phyloP scores from a whole-genome alignment of 2,113 vertebrate genomes.

The Telmatochromis bifrenatus region DNA sequence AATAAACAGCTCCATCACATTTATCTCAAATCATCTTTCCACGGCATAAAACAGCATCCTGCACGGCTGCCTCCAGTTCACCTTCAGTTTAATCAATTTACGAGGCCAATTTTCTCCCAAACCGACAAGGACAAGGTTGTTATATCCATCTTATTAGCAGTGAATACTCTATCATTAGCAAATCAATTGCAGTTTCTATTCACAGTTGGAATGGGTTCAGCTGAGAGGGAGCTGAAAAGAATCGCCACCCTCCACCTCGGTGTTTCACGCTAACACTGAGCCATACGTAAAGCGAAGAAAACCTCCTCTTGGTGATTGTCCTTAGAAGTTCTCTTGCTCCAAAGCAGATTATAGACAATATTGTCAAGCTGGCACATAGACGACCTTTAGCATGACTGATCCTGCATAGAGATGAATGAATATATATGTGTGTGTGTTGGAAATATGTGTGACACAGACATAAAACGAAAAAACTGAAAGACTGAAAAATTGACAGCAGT shows the following conservation, averaged over 20 bases:
- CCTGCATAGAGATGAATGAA: not conserved
- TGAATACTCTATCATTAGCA: slow-evolving; percentile 52
- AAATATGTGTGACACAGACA: not conserved
- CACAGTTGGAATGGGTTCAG: slow-evolving; percentile 23
- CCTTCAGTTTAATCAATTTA: slow-evolving; percentile 55
- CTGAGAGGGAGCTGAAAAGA: not conserved
- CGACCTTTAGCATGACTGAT: slow-evolving; percentile 52
- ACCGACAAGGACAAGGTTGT: slow-evolving; percentile 32
- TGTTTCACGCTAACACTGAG: slow-evolving; percentile 6
- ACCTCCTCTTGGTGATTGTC: slow-evolving; percentile 29
- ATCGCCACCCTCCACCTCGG: slow-evolving; percentile 29
- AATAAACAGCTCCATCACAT: slow-evolving; percentile 14
- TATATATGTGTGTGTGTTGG: not conserved
- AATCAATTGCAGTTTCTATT: slow-evolving; percentile 57
- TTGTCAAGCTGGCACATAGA: slow-evolving; percentile 39
- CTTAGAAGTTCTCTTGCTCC: slow-evolving; percentile 39
- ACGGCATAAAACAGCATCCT: slow-evolving; percentile 34
- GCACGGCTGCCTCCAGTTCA: slow-evolving; percentile 29
- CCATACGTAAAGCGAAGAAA: slow-evolving; percentile 1
- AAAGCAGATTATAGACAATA: slow-evolving; percentile 62
- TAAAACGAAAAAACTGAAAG: not conserved
- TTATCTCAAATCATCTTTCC: slow-evolving; percentile 50
- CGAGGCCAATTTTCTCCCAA: slow-evolving; percentile 30
- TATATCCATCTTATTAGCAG: slow-evolving; percentile 33
- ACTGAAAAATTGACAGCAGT: not conserved